These are phyloP conservation scores for Prochilodus magdalenae DNA, from an alignment of 2,113 vertebrate species.

Conservation along the genomic window DNA sequence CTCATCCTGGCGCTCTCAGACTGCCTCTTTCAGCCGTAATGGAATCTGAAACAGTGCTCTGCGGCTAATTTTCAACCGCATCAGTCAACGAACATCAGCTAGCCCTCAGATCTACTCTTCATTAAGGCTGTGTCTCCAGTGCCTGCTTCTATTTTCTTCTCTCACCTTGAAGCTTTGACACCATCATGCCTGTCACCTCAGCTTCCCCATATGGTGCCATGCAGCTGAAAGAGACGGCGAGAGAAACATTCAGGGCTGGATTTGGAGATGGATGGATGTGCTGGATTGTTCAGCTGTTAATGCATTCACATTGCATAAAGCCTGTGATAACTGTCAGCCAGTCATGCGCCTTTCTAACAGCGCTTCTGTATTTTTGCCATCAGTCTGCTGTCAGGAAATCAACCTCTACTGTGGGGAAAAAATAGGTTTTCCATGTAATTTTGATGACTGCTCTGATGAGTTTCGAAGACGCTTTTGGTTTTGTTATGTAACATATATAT, in stretches of 20 bases:
- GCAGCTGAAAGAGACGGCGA: slow-evolving; percentile 1
- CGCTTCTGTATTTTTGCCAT: too few species aligned
- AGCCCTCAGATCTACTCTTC: slow-evolving; percentile 8
- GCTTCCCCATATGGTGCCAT: slow-evolving; percentile 28
- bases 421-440: too few species aligned
- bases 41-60: neutral
- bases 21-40: neutral
- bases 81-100: neutral
- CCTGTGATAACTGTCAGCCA: neutral
- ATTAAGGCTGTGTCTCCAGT: slow-evolving; percentile 28
- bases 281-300: neutral
- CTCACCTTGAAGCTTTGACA: slow-evolving; percentile 47
- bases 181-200: slow-evolving; percentile 33
- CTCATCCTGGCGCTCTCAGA: neutral
- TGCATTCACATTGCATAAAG: neutral
- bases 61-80: neutral
- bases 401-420: too few species aligned
- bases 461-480: too few species aligned
- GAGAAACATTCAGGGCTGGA: neutral
- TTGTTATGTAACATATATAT: too few species aligned
- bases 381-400: too few species aligned
- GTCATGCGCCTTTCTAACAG: too few species aligned
- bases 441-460: too few species aligned
- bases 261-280: neutral
- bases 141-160: slow-evolving; percentile 30